phyloP scores from a whole-genome alignment of 2,113 vertebrate species.

The Papio anubis region DNA sequence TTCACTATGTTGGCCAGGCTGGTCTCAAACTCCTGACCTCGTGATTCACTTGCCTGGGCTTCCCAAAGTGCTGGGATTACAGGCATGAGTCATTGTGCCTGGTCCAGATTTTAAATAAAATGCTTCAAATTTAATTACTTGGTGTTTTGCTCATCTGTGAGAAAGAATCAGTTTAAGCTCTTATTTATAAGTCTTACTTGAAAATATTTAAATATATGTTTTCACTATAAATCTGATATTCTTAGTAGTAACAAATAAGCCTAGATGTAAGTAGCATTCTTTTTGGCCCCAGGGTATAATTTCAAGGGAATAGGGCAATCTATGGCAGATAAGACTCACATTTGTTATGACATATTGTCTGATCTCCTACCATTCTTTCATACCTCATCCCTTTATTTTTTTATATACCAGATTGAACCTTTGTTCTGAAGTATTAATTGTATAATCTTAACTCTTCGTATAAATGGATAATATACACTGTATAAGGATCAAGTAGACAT shows the following conservation, averaged over 20 bases:
- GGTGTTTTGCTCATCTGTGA: background rate
- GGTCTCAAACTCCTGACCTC: no score
- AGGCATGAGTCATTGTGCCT: no score
- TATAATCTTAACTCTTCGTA: background rate
- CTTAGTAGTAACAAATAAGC: background rate
- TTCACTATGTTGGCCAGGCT: no score
- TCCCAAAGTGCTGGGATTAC: no score
- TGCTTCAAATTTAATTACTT: background rate
- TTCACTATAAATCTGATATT: background rate
- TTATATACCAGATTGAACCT: rapidly evolving
- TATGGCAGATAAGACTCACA: background rate
- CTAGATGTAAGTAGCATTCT: background rate
- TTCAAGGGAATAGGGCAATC: background rate
- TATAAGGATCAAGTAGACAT: background rate
- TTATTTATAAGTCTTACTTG: background rate
- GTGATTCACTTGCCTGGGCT: no score
- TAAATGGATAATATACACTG: background rate
- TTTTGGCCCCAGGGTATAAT: background rate
- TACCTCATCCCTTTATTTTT: background rate
- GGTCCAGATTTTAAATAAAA: background rate
- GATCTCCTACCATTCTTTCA: background rate
- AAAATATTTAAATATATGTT: background rate
- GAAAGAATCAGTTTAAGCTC: background rate
- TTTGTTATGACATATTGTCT: background rate
- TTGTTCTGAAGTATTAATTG: background rate